Base-by-base conservation (phyloP, 2,888 invertebrate species). In the Plusia festucae region DNA sequence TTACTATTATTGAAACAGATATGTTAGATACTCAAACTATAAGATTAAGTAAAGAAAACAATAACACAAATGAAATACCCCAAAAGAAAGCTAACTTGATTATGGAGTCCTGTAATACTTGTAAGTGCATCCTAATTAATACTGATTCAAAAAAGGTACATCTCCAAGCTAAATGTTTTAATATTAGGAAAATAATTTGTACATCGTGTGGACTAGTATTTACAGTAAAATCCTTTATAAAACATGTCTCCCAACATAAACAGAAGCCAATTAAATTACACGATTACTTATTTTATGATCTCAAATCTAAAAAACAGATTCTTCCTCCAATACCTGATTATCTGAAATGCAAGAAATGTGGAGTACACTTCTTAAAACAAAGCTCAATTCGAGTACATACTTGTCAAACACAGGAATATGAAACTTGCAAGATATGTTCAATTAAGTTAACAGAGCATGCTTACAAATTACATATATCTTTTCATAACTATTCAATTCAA, bases 281-380 rank as follows among this genome's bases (percentile, higher is more conserved):
- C 67, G 79, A 91, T 78, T 93, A 86, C 53, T 79, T 67, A 60
- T 91, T 93, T 82, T 89, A 85, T 71, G 85, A 90, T 68, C 71
- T 93, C 11, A 70, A 83, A 60, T 44, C 75, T 34, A 88, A 78
- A 40, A 81, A 84, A 76, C 75, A 73, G 69, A 89, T 90, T 27
- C 61, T 53, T 46, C 92, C 93, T 44, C 90, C 91, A 6, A 70
- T 91, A 57, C 92, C 92, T 8, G 82, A 85, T 44, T 91, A 87
- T 71, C 90, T 89, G 13, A 84, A 84, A 55, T 93, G 93, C 79
- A 68, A 73, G 32, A 70, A 70, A 40, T 93, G 93, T 76, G 79
- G 81, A 40, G 83, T 90, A 67, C 83, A 88, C 78, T 91, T 90
- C 66, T 73, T 89, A 58, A 84, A 81, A 61, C 86, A 85, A 79